Conservation (phyloP, 2,113 vertebrate genomes). For the Uria lomvia region DNA sequence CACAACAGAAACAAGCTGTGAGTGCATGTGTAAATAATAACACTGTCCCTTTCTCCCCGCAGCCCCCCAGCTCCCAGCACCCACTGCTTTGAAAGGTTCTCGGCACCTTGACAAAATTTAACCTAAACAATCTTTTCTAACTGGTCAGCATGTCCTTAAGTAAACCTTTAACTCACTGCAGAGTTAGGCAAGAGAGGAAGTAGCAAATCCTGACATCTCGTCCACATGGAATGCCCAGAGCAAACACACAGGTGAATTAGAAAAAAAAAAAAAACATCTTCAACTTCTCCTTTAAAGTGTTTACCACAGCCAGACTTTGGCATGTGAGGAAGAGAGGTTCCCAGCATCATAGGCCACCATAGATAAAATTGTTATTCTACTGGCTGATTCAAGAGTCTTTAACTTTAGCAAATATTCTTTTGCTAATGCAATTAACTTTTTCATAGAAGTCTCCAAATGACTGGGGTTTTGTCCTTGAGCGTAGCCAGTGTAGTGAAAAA, state of each 20-base stretch:
- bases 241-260: not conserved
- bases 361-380: not conserved
- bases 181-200: constrained; percentile 26
- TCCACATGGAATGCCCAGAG: not conserved
- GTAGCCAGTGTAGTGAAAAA: not conserved
- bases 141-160: constrained; percentile 1
- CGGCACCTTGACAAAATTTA: constrained; percentile 5
- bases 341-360: not conserved
- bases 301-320: not conserved
- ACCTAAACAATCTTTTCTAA: constrained; percentile 4
- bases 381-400: not conserved
- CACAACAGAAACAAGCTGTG: not conserved
- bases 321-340: not conserved
- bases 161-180: constrained; percentile 21
- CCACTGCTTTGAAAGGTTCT: not conserved
- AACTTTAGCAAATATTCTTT: not conserved
- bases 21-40: not conserved
- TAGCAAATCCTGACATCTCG: not conserved
- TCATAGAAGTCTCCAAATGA: not conserved
- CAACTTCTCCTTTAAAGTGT: not conserved
- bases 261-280: not conserved
- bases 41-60: not conserved
- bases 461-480: not conserved
- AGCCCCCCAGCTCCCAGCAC: not conserved
- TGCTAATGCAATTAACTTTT: not conserved